These are phyloP conservation scores for Cuniculus paca DNA, from an alignment of 2,797 vertebrate species.

Conservation along the genomic window DNA sequence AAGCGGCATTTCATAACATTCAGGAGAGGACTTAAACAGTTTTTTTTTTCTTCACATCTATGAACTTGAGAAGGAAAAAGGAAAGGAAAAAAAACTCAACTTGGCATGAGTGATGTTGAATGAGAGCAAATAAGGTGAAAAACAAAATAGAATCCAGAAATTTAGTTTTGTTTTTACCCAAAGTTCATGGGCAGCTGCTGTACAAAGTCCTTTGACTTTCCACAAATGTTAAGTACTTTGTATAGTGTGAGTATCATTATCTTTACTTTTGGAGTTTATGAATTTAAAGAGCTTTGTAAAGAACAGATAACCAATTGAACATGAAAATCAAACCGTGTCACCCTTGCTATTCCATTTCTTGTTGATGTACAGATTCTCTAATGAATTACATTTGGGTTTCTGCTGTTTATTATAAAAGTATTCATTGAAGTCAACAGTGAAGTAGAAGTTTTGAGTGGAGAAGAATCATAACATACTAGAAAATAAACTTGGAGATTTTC, in stretches of 20 bases:
- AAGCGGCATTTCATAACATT: constrained; percentile 28
- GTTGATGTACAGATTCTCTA: constrained; percentile 58
- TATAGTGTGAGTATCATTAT: constrained; percentile 70
- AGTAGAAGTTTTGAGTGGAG: constrained; percentile 25
- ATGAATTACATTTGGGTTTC: constrained; percentile 54
- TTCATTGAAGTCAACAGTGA: constrained; percentile 54
- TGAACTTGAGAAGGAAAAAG: constrained; percentile 74
- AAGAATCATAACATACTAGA: constrained; percentile 5
- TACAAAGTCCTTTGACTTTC: constrained; percentile 78
- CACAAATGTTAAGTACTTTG: constrained; percentile 71
- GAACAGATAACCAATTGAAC: constrained; percentile 60
- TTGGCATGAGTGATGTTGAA: constrained; percentile 79
- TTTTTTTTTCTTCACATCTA: constrained; percentile 58
- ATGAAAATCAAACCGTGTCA: constrained; percentile 55
- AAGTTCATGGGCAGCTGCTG: constrained; percentile 63
- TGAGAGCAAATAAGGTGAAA: constrained; percentile 86
- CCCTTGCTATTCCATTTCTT: constrained; percentile 68
- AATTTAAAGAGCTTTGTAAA: constrained; percentile 70
- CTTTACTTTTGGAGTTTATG: constrained; percentile 73
- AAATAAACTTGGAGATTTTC: constrained; percentile 40
- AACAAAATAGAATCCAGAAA: constrained; percentile 81
- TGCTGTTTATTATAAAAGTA: constrained; percentile 56
- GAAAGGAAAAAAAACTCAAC: constrained; percentile 65
- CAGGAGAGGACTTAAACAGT: constrained; percentile 46
- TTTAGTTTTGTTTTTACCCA: constrained; percentile 79